Percentiles rank a stretch among this genome's conserved stretches.
Conservation (phyloP, 2,888 invertebrate genomes). For the Euplagia quadripunctaria region DNA sequence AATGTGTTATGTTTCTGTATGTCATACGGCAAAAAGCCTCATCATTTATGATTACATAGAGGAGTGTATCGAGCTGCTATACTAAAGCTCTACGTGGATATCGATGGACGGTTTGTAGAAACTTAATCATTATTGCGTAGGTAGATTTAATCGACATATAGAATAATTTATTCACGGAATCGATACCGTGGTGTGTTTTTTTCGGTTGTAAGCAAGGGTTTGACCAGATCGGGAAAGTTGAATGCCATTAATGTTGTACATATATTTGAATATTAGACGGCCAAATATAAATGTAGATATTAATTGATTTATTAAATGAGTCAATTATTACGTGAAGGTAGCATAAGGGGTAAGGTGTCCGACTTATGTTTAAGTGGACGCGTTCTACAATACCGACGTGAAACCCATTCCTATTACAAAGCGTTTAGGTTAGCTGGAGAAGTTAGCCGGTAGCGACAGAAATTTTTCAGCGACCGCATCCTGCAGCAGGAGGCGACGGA, state of each 20-base stretch:
- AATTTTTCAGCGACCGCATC: too few relatives aligned
- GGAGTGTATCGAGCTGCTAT: neutral
- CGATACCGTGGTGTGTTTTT: constrained; percentile 58
- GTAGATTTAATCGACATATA: constrained; percentile 46
- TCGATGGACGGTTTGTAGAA: constrained; percentile 28
- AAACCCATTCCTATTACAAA: too few relatives aligned
- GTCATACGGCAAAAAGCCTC: neutral
- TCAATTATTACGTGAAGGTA: neutral
- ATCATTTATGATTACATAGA: neutral
- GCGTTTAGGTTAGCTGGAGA: too few relatives aligned
- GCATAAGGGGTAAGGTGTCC: neutral
- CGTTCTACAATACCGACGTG: too few relatives aligned
- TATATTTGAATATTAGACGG: neutral
- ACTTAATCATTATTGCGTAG: constrained; percentile 40
- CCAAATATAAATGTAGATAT: neutral
- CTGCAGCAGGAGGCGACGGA: too few relatives aligned
- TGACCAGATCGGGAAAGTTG: constrained; percentile 18
- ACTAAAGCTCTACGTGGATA: constrained; percentile 5
- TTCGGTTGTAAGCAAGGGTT: constrained; percentile 37
- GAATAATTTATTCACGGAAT: constrained; percentile 70
- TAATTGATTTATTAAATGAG: neutral
- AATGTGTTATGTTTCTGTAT: neutral
- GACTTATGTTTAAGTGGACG: neutral
- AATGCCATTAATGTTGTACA: neutral
- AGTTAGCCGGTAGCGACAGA: neutral